These are phyloP conservation scores for Dorcus parallelipipedus DNA, from an alignment of 2,888 invertebrate species.

Conservation along the genomic window DNA sequence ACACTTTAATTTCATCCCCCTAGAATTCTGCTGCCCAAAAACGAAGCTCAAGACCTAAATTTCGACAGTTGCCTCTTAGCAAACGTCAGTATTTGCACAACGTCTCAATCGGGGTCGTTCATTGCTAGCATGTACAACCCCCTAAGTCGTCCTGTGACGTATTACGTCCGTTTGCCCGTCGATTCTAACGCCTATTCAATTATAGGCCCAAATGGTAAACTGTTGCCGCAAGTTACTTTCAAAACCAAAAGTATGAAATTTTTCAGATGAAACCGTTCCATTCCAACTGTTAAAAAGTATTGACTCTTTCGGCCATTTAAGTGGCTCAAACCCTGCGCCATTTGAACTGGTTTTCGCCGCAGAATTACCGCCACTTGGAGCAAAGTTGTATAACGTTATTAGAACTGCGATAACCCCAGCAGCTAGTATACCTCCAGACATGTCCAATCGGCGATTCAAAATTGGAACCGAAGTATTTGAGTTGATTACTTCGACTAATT, in stretches of 20 bases:
- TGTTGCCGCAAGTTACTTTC: too few species aligned
- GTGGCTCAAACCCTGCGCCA: constrained; percentile 44
- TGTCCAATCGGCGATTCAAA: constrained; percentile 1
- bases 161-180: constrained; percentile 63
- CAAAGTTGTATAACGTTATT: constrained; percentile 57
- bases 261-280: constrained; percentile 45
- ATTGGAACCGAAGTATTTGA: constrained; percentile 8
- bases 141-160: constrained; percentile 57
- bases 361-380: constrained; percentile 62
- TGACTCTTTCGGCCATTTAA: constrained; percentile 18
- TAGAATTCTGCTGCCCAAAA: constrained; percentile 27
- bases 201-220: constrained; percentile 9
- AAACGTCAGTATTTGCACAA: constrained; percentile 60
- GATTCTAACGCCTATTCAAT: constrained; percentile 48
- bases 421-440: not conserved
- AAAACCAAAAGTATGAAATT: too few species aligned
- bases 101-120: constrained; percentile 54
- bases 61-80: constrained; percentile 53
- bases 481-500: not conserved
- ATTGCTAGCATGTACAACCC: constrained; percentile 80
- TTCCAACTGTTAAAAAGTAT: constrained; percentile 25
- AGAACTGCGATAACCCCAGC: not conserved
- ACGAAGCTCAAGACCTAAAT: constrained; percentile 34
- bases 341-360: constrained; percentile 70
- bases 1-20: constrained; percentile 18